phyloP scores from a whole-genome alignment of 2,113 vertebrate species.

The Potamarius usumacintae region DNA sequence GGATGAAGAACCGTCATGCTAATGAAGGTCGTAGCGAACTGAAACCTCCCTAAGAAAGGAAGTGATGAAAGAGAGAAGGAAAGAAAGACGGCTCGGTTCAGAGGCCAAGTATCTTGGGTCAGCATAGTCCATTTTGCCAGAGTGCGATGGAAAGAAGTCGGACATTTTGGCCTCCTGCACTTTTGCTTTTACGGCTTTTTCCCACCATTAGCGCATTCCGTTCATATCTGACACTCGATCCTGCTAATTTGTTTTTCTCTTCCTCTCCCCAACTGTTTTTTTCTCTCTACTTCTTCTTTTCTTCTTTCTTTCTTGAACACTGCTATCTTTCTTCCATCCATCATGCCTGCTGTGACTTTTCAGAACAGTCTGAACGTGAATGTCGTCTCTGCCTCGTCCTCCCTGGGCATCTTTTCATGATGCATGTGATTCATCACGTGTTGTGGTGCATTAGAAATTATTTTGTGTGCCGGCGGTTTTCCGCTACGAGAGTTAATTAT shows the following conservation, averaged over 20 bases:
- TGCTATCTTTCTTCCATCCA: constrained; percentile 4
- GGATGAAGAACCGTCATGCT: background rate
- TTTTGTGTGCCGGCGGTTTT: background rate
- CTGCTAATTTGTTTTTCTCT: constrained; percentile 13
- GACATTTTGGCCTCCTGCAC: constrained; percentile 20
- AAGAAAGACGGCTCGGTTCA: background rate
- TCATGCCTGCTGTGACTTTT: constrained; percentile 12
- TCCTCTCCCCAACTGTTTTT: constrained; percentile 54
- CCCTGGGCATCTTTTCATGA: background rate
- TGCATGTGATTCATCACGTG: background rate
- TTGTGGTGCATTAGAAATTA: constrained; percentile 8
- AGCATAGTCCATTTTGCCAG: background rate
- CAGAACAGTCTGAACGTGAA: background rate
- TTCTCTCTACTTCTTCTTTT: constrained; percentile 32
- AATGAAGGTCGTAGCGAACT: background rate
- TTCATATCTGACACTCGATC: constrained; percentile 24
- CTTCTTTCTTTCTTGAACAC: constrained; percentile 21
- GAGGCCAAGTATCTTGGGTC: constrained; percentile 2
- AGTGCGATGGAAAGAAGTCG: background rate
- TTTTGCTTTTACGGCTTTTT: constrained; percentile 8
- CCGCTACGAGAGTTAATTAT: constrained; percentile 15
- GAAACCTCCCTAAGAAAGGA: background rate
- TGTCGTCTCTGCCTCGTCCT: constrained; percentile 10
- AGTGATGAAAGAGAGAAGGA: constrained; percentile 17
- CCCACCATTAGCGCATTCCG: constrained; percentile 33